Conservation (phyloP, 2,113 vertebrate genomes). For the Ciconia boyciana region DNA sequence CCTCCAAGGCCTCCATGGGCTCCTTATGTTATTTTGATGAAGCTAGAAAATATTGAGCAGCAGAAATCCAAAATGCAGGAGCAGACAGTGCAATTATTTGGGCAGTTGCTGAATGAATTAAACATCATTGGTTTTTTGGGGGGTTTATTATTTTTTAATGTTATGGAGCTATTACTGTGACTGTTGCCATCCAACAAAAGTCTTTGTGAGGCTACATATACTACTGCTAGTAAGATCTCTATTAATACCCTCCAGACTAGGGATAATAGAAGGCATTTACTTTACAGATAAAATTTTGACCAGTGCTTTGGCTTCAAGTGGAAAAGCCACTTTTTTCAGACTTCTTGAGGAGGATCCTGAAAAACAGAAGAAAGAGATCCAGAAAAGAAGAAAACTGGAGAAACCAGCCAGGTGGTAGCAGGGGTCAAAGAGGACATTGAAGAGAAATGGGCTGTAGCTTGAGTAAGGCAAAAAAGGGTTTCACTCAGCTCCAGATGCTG, state of each 20-base stretch:
- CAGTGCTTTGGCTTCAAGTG: not conserved
- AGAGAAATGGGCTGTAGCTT: not conserved
- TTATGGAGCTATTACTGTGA: not conserved
- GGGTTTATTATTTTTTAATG: not conserved
- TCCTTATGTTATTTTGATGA: not conserved
- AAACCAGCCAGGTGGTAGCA: not conserved
- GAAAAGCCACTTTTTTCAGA: not conserved
- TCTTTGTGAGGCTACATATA: not conserved
- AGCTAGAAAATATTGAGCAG: not conserved
- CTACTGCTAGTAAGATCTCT: not conserved
- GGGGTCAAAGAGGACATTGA: not conserved
- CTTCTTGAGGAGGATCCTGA: not conserved
- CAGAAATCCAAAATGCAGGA: not conserved
- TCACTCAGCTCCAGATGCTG: not conserved
- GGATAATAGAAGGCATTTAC: not conserved
- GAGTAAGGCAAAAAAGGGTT: not conserved
- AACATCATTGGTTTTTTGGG: not conserved
- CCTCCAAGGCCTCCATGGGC: not conserved
- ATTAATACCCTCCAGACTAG: not conserved
- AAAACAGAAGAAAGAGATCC: not conserved
- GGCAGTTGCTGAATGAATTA: not conserved
- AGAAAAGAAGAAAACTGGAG: not conserved
- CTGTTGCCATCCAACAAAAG: not conserved
- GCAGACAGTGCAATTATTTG: not conserved
- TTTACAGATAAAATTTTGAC: not conserved